Evolutionary conservation across 2,797 vertebrate genomes (phyloP), one percentile per base, ranked within the genome.

Genomic region (Rhinichthys osculus): DNA sequence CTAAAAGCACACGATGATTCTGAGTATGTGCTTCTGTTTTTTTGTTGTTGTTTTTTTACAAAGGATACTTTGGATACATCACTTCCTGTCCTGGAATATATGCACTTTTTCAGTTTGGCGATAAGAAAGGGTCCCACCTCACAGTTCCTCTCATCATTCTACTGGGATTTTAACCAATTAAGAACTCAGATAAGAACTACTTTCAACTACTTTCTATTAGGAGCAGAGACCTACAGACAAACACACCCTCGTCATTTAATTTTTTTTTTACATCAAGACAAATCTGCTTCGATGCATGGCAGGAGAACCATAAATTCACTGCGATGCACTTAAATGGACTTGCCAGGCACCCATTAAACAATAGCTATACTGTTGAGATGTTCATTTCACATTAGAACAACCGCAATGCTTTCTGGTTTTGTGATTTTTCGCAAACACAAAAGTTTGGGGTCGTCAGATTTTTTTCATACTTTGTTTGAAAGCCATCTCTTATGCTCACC

Each of bases 61-160:
- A 76, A 47, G 74, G 35, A 69, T 33, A 44, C 70, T 64, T 76
- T 23, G 81, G 64, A 72, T 76, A 77, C 82, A 87, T 88, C 89
- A 89, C 78, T 87, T 89, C 89, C 86, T 88, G 81, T 66, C 13
- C 30, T 76, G 78, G 67, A 67, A 87, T 77, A 81, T 59, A 79
- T 77, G 79, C 81, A 85, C 76, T 88, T 47, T 88, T 88, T 88
- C 81, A 86, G 83, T 82, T 85, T 82, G 73, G 7, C 7, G 87
- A 88, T 87, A 86, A 76, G 78, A 57, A 42, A 44, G 50, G 72
- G 85, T 83, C 77, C 59, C 71, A 83, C 47, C 77, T 79, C 13
- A 44, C 72, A 73, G 30, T 30, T 33, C 82, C 52, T 69, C 16
- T 40, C 7, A 1, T 50, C 57, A 44, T 71, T 59, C 84, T 85